Evolutionary conservation across 2,797 vertebrate genomes (phyloP).

Genomic region (Oreortyx pictus): DNA sequence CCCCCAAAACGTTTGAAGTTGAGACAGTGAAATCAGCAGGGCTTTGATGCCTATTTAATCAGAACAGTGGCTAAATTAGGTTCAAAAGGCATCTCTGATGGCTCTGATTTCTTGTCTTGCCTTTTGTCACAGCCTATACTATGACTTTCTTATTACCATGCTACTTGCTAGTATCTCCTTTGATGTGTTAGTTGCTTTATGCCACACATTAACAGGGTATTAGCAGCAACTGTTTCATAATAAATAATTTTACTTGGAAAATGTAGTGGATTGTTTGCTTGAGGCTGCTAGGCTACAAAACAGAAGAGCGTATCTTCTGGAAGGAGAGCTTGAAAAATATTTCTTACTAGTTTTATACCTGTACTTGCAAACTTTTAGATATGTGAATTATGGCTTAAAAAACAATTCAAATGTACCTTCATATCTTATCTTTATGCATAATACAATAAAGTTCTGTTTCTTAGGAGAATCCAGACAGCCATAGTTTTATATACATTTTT

Average conservation of each 20-base stretch:
- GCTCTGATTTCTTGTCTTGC: not conserved
- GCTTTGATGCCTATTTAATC: not conserved
- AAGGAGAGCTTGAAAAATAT: not conserved
- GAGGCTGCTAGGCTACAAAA: not conserved
- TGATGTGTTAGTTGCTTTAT: not conserved
- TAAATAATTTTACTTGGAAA: not conserved
- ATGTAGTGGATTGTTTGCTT: not conserved
- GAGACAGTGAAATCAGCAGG: not conserved
- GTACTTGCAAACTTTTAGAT: not conserved
- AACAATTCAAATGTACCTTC: not conserved
- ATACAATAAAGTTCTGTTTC: not conserved
- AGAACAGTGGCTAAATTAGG: not conserved
- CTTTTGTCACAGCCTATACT: not conserved
- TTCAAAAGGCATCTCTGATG: not conserved
- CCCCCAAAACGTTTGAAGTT: not conserved
- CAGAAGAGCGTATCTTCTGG: not conserved
- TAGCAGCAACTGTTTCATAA: not conserved
- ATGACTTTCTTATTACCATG: not conserved
- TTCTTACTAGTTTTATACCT: not conserved
- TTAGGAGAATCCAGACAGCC: not conserved
- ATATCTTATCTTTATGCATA: not conserved
- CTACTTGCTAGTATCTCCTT: not conserved
- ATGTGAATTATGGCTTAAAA: not conserved
- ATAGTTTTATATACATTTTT: not conserved
- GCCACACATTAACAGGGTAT: not conserved